Evolutionary conservation across 2,113 vertebrate genomes (phyloP), one percentile per base, ranked within the genome.

Genomic region (Poeciliopsis retropinna): DNA sequence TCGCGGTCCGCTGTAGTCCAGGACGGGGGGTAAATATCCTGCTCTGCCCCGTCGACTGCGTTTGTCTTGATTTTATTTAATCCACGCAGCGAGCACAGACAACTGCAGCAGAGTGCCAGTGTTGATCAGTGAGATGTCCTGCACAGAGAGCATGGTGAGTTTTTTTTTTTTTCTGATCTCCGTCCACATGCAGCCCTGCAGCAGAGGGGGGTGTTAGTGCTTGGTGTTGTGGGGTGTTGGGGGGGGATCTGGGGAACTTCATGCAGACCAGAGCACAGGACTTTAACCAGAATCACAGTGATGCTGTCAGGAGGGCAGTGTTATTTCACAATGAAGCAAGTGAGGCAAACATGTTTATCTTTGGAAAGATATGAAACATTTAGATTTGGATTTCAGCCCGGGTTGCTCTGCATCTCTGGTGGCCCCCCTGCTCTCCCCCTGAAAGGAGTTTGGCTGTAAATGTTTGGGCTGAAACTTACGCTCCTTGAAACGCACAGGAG

Each of bases 141-240:
- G 83, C 88, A 41, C 67, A 62, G 80, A 64, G 41, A 89, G 80
- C 51, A 91, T 85, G 92, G 92, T 93, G 77, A 90, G 91, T 65
- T 65, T n/a, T 41, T 47, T 30, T 29, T 63, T 65, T 57, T 41
- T 47, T 34, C 31, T 13, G 2, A 72, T 72, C 19, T 57, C 47
- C 29, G 4, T 61, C 57, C 71, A 51, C 70, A 68, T 41, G 66
- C 73, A 39, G 19, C 25, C 44, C 37, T 78, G 72, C 34, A 64
- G 70, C 71, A 41, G 32, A n/a, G 32, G n/a, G n/a, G 32, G 37
- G 30, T 37, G 51, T n/a, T n/a, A 1, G 51, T 57, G 51, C 51
- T n/a, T 57, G 51, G 7, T 57, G 51, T 47, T 47, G 51, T 22
- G 25, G 25, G 51, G 6, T 54, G 51, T 19, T 19, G 51, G 51